Conservation (phyloP, 2,797 vertebrate genomes). For the Phalanger gymnotis region DNA sequence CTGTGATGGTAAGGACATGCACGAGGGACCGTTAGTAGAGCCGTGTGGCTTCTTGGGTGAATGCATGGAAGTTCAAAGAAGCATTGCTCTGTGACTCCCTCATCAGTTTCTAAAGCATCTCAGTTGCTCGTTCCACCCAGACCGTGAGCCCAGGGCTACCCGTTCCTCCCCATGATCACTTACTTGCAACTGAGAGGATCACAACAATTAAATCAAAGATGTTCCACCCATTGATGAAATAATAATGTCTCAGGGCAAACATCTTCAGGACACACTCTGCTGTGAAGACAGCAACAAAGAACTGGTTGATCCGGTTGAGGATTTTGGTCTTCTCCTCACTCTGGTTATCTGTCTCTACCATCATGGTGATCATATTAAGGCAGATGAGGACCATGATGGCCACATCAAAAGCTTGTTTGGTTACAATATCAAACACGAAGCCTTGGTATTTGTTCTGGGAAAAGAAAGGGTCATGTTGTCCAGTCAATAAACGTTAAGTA, state of each 20-base stretch:
- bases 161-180: constrained; percentile 33
- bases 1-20: not conserved
- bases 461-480: not conserved
- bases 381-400: constrained; percentile 85
- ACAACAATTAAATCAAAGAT: constrained; percentile 87
- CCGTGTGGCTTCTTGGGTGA: not conserved
- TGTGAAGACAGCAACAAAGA: constrained; percentile 84
- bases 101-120: constrained; percentile 7
- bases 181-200: constrained; percentile 84
- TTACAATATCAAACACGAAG: constrained; percentile 84
- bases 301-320: constrained; percentile 83
- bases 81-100: not conserved
- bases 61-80: not conserved
- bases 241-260: constrained; percentile 85
- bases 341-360: constrained; percentile 85
- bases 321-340: constrained; percentile 70
- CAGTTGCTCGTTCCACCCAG: not conserved
- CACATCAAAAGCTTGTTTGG: constrained; percentile 82
- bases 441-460: constrained; percentile 86
- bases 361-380: constrained; percentile 88
- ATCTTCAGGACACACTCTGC: constrained; percentile 85
- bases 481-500: not conserved
- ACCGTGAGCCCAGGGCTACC: too few relatives aligned
- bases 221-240: constrained; percentile 86
- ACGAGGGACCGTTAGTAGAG: not conserved